phyloP scores from a whole-genome alignment of 2,797 vertebrate genomes.

The Phalloptychus januarius region DNA sequence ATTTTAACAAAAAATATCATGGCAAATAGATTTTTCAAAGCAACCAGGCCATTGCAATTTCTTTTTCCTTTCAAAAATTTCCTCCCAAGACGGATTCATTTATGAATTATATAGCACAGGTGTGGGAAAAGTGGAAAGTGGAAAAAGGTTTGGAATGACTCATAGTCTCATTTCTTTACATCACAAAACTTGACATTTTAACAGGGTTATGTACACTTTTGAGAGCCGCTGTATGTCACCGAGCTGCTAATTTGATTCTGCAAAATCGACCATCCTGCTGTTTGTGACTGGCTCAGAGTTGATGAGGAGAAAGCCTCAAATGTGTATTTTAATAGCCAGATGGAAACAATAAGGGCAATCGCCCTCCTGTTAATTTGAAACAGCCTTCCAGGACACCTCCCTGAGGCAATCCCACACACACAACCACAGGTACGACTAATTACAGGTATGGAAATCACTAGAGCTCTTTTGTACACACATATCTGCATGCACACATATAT shows the following conservation, averaged over 20 bases:
- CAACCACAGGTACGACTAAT: conserved; percentile 80
- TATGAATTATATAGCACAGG: neutral
- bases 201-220: neutral
- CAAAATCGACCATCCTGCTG: conserved; percentile 32
- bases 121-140: no score
- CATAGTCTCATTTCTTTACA: neutral
- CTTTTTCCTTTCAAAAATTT: neutral
- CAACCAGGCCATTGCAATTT: neutral
- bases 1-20: neutral
- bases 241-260: conserved; percentile 39
- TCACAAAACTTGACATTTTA: neutral
- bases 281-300: conserved; percentile 31
- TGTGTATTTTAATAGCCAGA: conserved; percentile 77
- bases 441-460: conserved; percentile 75
- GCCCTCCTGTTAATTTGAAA: conserved; percentile 78
- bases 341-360: conserved; percentile 81
- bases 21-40: neutral
- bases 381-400: conserved; percentile 76
- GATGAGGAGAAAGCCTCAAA: conserved; percentile 43
- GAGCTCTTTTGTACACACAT: conserved; percentile 52
- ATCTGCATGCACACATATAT: neutral
- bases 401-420: conserved; percentile 73
- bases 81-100: neutral
- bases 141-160: neutral
- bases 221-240: neutral